These are phyloP conservation scores for Nothocercus julius DNA, from an alignment of 2,113 vertebrate genomes.

Conservation along the genomic window DNA sequence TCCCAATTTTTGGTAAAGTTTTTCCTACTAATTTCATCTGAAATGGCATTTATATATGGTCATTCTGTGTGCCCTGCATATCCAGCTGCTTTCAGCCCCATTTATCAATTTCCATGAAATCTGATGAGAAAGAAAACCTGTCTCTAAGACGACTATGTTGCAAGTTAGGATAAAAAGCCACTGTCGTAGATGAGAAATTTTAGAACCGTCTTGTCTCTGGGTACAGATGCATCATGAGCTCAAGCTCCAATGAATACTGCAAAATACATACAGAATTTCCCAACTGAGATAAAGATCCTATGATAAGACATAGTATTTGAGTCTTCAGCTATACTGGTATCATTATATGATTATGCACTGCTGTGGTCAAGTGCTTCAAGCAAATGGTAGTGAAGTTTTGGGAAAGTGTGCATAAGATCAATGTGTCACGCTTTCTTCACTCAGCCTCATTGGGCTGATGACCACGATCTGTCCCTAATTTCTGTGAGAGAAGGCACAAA, in stretches of 20 bases:
- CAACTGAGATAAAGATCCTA: not conserved
- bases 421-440: not conserved
- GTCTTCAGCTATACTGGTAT: not conserved
- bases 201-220: not conserved
- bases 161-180: not conserved
- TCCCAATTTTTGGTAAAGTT: not conserved
- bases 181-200: not conserved
- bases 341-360: not conserved
- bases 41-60: not conserved
- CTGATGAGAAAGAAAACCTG: not conserved
- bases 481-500: not conserved
- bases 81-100: not conserved
- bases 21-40: rapidly evolving
- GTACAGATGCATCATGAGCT: not conserved
- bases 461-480: not conserved
- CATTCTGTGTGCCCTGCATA: not conserved
- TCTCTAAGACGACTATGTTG: not conserved
- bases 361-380: not conserved
- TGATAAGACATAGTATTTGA: not conserved
- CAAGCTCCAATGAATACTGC: not conserved
- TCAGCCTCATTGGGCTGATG: not conserved
- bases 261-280: not conserved
- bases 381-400: not conserved
- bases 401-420: not conserved
- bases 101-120: not conserved